These are phyloP conservation scores for Varanus komodoensis DNA, from an alignment of 2,113 vertebrate species.

Conservation along the genomic window DNA sequence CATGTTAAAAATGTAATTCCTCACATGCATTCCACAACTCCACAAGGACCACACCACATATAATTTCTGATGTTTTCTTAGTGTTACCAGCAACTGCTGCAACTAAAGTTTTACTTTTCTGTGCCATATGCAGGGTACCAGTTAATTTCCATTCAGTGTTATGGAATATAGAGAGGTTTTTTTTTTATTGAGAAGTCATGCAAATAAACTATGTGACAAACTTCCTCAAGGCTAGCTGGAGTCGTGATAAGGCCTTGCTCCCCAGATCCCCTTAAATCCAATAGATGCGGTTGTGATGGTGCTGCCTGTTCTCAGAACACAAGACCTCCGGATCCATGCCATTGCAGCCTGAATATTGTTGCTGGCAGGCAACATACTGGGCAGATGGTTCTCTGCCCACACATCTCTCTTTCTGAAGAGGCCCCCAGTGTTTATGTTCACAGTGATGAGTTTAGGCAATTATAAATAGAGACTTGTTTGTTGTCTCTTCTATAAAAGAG, in stretches of 20 bases:
- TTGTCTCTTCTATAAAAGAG: constrained; percentile 78
- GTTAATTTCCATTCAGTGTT: neutral
- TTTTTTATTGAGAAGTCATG: neutral
- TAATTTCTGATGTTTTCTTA: neutral
- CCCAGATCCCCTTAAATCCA: neutral
- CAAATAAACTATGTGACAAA: neutral
- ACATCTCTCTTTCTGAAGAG: constrained; percentile 76
- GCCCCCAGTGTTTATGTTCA: constrained; percentile 77
- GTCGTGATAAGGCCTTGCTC: neutral
- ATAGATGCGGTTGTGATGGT: constrained; percentile 27
- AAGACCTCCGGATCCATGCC: constrained; percentile 29
- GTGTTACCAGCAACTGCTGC: neutral
- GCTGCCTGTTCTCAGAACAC: constrained; percentile 14
- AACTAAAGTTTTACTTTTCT: neutral
- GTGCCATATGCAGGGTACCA: neutral
- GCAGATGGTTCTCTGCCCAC: constrained; percentile 79
- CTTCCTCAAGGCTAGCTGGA: neutral
- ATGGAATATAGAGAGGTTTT: neutral
- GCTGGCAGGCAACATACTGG: constrained; percentile 67
- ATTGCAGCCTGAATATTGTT: constrained; percentile 49
- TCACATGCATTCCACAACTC: neutral
- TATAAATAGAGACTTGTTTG: constrained; percentile 81
- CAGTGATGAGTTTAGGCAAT: constrained; percentile 69
- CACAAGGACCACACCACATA: neutral
- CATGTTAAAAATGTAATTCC: neutral